Conservation (phyloP, 2,888 invertebrate species). For the Eudasyphora cyanicolor region DNA sequence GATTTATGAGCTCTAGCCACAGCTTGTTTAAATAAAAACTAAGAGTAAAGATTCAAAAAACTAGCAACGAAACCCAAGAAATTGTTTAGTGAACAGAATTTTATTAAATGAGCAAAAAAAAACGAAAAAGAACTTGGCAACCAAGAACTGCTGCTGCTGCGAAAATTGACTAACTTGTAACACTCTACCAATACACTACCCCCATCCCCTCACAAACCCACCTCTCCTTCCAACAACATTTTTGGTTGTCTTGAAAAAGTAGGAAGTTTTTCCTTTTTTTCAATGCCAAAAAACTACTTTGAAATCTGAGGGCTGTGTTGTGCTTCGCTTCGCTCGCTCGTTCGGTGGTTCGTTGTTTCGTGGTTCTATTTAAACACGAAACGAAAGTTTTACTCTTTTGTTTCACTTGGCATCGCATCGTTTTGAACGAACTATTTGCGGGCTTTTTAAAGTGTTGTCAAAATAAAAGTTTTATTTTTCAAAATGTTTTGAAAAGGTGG, state of each 20-base stretch:
- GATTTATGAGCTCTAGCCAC: slow-evolving; percentile 31
- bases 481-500: neutral
- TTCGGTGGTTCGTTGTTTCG: neutral
- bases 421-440: neutral
- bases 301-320: neutral
- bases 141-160: neutral
- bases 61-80: neutral
- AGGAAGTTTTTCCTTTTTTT: neutral
- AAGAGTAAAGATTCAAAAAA: neutral
- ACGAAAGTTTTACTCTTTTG: neutral
- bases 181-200: neutral
- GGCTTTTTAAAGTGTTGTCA: neutral
- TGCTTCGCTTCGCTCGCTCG: neutral
- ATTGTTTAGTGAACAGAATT: slow-evolving; percentile 10
- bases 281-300: neutral
- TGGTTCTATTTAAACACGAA: neutral
- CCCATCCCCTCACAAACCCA: neutral
- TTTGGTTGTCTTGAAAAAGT: neutral
- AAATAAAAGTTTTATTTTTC: neutral
- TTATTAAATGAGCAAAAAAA: slow-evolving; percentile 27
- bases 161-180: slow-evolving; percentile 14
- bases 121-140: neutral
- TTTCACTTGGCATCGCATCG: neutral
- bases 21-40: slow-evolving; percentile 12
- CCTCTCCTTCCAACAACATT: neutral